Percentiles rank a stretch among this genome's conserved stretches.
phyloP scores from a whole-genome alignment of 2,888 invertebrate genomes.

The Anthrax anthrax region DNA sequence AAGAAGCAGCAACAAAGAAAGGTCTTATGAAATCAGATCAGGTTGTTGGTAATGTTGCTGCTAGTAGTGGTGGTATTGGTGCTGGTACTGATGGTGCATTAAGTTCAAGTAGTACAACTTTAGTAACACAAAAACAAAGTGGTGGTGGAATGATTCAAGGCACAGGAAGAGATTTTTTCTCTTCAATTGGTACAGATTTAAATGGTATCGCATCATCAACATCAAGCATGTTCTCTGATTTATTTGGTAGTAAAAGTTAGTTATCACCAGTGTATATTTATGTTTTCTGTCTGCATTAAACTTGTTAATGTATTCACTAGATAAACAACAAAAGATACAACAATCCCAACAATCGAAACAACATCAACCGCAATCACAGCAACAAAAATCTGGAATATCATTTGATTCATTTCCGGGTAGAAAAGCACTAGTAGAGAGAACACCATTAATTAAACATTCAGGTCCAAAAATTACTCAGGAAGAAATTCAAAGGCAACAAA shows the following conservation, averaged over 20 bases:
- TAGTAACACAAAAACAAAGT: constrained; percentile 28
- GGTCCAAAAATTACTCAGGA: constrained; percentile 50
- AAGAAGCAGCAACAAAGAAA: constrained; percentile 74
- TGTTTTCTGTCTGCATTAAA: background rate
- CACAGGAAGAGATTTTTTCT: constrained; percentile 70
- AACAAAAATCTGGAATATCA: constrained; percentile 36
- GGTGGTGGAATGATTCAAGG: constrained; percentile 37
- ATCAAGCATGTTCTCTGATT: constrained; percentile 84
- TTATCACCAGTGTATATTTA: no score
- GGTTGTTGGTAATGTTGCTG: background rate
- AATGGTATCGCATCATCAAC: constrained; percentile 88
- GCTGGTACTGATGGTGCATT: background rate
- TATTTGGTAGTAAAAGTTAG: constrained; percentile 67
- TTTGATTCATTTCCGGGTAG: constrained; percentile 68
- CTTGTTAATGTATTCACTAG: background rate
- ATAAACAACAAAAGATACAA: constrained; percentile 19
- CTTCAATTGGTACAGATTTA: constrained; percentile 81
- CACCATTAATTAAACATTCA: constrained; percentile 75
- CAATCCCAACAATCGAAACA: constrained; percentile 22
- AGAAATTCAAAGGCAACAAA: constrained; percentile 51
- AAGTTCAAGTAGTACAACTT: constrained; percentile 19
- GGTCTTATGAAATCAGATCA: constrained; percentile 57
- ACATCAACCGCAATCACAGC: constrained; percentile 25
- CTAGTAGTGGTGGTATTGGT: background rate
- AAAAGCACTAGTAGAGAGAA: constrained; percentile 76